phyloP scores from a whole-genome alignment of 2,888 invertebrate genomes.

The Drosophila putrida region DNA sequence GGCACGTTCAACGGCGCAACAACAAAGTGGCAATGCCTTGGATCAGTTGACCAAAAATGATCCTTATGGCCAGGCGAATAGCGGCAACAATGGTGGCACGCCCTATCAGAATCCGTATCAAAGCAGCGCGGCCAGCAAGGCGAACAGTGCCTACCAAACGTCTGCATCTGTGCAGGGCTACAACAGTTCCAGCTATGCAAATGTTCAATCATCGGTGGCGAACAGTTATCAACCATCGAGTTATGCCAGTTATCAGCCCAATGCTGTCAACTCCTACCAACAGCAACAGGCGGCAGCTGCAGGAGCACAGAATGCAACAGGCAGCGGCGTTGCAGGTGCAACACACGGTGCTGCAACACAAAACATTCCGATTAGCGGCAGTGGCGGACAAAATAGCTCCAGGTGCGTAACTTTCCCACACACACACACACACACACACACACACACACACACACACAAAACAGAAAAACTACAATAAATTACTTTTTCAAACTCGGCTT shows the following conservation, averaged over 20 bases:
- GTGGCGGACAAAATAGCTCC: slow-evolving; percentile 83
- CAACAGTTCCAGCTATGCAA: slow-evolving; percentile 83
- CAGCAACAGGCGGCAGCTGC: slow-evolving; percentile 76
- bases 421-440: neutral
- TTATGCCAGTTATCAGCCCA: slow-evolving; percentile 85
- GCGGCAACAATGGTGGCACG: slow-evolving; percentile 67
- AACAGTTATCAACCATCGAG: slow-evolving; percentile 84
- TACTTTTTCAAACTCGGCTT: slow-evolving; percentile 5
- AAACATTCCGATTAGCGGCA: slow-evolving; percentile 85
- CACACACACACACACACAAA: too few relatives aligned
- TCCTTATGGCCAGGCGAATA: slow-evolving; percentile 84
- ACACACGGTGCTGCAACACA: slow-evolving; percentile 78
- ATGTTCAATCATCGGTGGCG: slow-evolving; percentile 84
- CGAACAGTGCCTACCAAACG: slow-evolving; percentile 82
- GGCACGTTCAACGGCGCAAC: slow-evolving; percentile 78
- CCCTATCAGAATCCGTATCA: slow-evolving; percentile 84
- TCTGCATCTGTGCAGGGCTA: slow-evolving; percentile 83
- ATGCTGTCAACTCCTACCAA: slow-evolving; percentile 85
- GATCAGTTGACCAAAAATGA: slow-evolving; percentile 85
- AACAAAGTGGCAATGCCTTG: slow-evolving; percentile 77
- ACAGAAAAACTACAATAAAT: neutral
- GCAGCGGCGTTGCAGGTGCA: slow-evolving; percentile 71
- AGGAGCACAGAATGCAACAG: slow-evolving; percentile 76
- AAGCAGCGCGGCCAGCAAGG: slow-evolving; percentile 80
- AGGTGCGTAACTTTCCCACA: slow-evolving; percentile 65